phyloP scores from a whole-genome alignment of 2,113 vertebrate genomes.

The Andinoacara biseriatus region DNA sequence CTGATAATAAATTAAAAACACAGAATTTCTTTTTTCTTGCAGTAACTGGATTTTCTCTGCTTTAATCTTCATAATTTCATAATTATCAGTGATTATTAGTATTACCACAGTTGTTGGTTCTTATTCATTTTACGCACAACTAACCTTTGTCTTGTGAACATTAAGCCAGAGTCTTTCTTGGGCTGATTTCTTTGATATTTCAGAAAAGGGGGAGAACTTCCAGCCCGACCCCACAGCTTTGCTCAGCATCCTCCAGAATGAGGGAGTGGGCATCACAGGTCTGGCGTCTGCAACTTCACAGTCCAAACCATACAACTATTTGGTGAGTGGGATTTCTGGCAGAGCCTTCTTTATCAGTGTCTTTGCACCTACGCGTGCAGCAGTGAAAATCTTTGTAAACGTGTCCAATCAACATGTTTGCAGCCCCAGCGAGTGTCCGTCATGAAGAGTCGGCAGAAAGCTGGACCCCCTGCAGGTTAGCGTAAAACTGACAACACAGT shows the following conservation, averaged over 20 bases:
- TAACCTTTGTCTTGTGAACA: neutral
- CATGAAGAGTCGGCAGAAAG: slow-evolving; percentile 65
- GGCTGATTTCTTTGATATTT: slow-evolving; percentile 5
- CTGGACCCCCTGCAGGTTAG: slow-evolving; percentile 60
- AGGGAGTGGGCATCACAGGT: slow-evolving; percentile 32
- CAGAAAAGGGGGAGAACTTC: slow-evolving; percentile 59
- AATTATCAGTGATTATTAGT: too few species aligned
- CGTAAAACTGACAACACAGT: neutral
- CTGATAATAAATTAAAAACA: too few species aligned
- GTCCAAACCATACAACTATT: slow-evolving; percentile 54
- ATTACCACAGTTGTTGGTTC: too few species aligned
- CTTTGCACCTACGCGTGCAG: fast-evolving
- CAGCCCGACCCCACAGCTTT: slow-evolving; percentile 58
- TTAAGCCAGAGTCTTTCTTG: neutral
- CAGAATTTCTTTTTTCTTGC: too few species aligned
- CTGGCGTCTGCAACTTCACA: slow-evolving; percentile 22
- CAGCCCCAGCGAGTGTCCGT: slow-evolving; percentile 77
- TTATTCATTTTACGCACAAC: neutral
- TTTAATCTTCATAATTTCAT: too few species aligned
- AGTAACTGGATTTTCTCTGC: too few species aligned
- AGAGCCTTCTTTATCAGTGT: neutral
- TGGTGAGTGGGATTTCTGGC: slow-evolving; percentile 50
- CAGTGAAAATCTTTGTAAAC: neutral
- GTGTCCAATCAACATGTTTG: slow-evolving; percentile 13
- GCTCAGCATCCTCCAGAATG: slow-evolving; percentile 66